A percentile compares a stretch with the other conserved stretches of the same genome.
phyloP scores from a whole-genome alignment of 2,797 vertebrate species.

The Syncerus caffer region DNA sequence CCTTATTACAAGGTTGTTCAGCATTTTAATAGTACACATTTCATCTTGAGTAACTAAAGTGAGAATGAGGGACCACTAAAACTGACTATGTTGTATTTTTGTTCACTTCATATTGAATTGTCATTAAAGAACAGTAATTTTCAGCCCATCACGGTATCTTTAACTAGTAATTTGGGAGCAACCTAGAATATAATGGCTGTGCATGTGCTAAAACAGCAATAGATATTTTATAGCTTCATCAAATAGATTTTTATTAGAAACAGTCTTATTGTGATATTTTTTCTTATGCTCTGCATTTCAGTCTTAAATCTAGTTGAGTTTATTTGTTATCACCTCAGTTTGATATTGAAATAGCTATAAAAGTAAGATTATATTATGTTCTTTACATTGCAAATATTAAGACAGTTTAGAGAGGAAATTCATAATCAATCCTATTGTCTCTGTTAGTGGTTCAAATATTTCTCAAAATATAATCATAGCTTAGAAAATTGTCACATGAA shows the following conservation, averaged over 20 bases:
- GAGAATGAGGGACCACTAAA: background rate
- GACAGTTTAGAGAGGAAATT: background rate
- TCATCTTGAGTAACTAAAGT: background rate
- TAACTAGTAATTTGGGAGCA: constrained; percentile 57
- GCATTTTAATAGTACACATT: background rate
- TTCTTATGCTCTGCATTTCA: constrained; percentile 37
- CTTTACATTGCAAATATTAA: constrained; percentile 2
- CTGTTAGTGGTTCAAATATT: background rate
- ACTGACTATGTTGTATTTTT: background rate
- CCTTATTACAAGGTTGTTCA: background rate
- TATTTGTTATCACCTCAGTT: constrained; percentile 66
- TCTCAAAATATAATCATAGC: constrained; percentile 23
- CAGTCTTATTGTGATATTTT: background rate
- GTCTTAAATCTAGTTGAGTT: constrained; percentile 57
- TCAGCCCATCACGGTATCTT: constrained; percentile 40
- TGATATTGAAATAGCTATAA: constrained; percentile 44
- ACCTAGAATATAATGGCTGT: background rate
- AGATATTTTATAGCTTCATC: constrained; percentile 40
- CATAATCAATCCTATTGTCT: background rate
- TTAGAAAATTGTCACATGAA: background rate
- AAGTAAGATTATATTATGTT: constrained; percentile 19
- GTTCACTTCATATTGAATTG: constrained; percentile 51
- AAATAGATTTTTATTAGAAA: constrained; percentile 56
- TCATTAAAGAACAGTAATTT: constrained; percentile 69
- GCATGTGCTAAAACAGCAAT: constrained; percentile 53